Evolutionary conservation across 2,797 vertebrate genomes (phyloP).

Genomic region (Schizopygopsis pylzovi): DNA sequence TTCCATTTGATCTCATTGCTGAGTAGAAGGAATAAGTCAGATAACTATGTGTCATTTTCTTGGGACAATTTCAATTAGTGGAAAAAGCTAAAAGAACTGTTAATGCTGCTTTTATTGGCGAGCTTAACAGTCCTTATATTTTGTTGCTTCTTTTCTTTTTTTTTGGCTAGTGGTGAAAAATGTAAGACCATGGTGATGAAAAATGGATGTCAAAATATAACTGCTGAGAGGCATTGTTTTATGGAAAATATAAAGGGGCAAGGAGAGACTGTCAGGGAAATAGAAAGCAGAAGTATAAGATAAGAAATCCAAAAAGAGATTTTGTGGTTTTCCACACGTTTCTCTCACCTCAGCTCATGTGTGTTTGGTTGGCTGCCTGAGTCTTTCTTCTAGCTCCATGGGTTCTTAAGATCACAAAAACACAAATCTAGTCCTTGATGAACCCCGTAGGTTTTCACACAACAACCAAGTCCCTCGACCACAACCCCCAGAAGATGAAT

Average conservation of each 20-base stretch:
- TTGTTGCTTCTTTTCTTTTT: background rate
- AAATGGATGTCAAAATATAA: slow-evolving; percentile 53
- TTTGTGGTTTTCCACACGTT: background rate
- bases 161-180: slow-evolving; percentile 33
- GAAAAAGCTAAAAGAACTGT: background rate
- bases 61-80: background rate
- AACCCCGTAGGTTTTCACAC: background rate
- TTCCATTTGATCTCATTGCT: background rate
- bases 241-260: slow-evolving; percentile 16
- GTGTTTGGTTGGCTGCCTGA: background rate
- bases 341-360: slow-evolving; percentile 23
- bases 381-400: slow-evolving; percentile 4
- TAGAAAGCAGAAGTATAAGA: slow-evolving; percentile 1
- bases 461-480: background rate
- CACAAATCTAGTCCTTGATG: background rate
- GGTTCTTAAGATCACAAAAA: slow-evolving; percentile 28
- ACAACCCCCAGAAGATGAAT: background rate
- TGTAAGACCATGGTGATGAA: slow-evolving; percentile 36
- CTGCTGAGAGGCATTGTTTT: slow-evolving; percentile 40
- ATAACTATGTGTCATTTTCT: background rate
- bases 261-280: background rate
- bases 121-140: background rate
- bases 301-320: background rate
- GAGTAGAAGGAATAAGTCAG: background rate
- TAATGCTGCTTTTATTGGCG: background rate